Evolutionary conservation across 2,113 vertebrate genomes (phyloP).

Genomic region (Petrocephalus zakoni): DNA sequence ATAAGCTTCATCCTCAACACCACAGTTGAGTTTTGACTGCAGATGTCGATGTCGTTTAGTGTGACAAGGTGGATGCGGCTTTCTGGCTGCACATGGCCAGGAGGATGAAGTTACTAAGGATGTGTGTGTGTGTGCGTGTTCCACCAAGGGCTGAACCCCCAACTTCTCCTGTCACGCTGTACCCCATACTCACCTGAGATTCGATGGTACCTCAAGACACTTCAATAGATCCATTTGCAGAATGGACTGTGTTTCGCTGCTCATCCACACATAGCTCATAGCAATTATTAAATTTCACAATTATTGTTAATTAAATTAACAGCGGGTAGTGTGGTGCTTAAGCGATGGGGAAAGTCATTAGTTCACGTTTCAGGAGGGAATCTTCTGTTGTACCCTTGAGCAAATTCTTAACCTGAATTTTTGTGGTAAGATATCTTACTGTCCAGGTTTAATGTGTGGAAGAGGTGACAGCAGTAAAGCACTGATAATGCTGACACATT

Average conservation of each 20-base stretch:
- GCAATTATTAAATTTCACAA: neutral
- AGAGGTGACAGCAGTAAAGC: neutral
- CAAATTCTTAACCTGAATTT: neutral
- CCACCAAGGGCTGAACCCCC: neutral
- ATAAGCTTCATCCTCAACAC: neutral
- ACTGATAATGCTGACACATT: neutral
- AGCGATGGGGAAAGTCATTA: neutral
- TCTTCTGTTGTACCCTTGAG: neutral
- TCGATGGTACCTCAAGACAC: neutral
- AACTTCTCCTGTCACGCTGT: neutral
- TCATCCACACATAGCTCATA: neutral
- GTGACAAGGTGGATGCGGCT: neutral
- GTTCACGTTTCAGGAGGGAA: neutral
- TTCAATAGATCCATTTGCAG: neutral
- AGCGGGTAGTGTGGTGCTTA: neutral
- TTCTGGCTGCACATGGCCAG: neutral
- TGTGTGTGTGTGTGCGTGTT: neutral
- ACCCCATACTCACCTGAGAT: neutral
- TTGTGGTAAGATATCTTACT: neutral
- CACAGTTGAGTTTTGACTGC: neutral
- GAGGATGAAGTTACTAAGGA: neutral
- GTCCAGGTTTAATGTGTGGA: neutral
- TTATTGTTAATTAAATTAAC: conserved; percentile 6
- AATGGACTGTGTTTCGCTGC: neutral
- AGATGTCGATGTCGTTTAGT: neutral